Conservation (phyloP, 2,797 vertebrate genomes). For the Ctenosaura bakeri region DNA sequence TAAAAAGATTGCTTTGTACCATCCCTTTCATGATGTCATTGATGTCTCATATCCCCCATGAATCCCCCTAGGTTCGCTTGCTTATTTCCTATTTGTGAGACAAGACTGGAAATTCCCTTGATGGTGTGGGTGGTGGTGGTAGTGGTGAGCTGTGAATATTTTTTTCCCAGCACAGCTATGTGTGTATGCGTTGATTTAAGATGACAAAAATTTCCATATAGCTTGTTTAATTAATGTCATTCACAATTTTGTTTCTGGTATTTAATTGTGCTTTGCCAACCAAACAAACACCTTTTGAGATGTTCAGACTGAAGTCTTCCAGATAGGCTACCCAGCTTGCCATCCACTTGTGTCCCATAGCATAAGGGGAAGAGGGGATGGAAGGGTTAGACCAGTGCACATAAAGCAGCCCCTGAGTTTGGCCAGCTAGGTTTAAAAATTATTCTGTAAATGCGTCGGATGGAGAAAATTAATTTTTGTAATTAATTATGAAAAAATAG, state of each 20-base stretch:
- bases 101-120: neutral
- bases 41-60: neutral
- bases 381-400: neutral
- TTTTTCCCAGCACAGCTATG: neutral
- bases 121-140: neutral
- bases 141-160: neutral
- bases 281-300: constrained; percentile 55
- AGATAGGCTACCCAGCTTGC: neutral
- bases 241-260: constrained; percentile 59
- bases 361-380: neutral
- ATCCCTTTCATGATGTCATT: neutral
- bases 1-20: neutral
- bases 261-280: constrained; percentile 67
- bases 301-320: constrained; percentile 57
- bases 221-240: constrained; percentile 57
- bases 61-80: neutral
- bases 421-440: too few relatives aligned
- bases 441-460: too few relatives aligned
- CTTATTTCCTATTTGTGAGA: neutral
- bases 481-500: too few relatives aligned
- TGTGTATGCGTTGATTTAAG: neutral
- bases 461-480: too few relatives aligned
- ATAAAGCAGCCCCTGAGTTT: neutral
- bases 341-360: constrained; percentile 38
- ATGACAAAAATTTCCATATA: neutral